Percentiles rank a stretch among this genome's conserved stretches.
These are phyloP conservation scores for Melanotaenia nigrans DNA, from an alignment of 2,797 vertebrate species.

Conservation along the genomic window DNA sequence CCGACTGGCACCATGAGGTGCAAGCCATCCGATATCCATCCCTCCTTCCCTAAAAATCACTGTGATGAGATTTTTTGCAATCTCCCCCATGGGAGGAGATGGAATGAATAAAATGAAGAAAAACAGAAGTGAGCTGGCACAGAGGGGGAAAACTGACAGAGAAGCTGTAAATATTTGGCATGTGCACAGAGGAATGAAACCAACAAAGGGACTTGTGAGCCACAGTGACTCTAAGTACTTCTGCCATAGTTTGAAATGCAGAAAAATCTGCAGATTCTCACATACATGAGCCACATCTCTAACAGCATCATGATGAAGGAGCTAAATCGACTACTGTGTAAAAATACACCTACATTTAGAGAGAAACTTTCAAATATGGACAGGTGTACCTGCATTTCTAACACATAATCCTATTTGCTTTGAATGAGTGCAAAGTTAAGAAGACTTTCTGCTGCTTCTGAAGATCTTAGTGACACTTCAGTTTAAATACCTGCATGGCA, in stretches of 20 bases:
- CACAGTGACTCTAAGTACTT: constrained; percentile 7
- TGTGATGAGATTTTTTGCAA: constrained; percentile 87
- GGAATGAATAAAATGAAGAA: constrained; percentile 18
- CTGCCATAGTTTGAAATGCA: constrained; percentile 10
- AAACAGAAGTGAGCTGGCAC: constrained; percentile 21
- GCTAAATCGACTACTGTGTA: constrained; percentile 1
- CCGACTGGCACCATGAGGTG: constrained; percentile 85
- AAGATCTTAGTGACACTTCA: neutral
- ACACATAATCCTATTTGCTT: constrained; percentile 13
- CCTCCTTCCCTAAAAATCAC: constrained; percentile 76
- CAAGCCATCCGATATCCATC: constrained; percentile 82
- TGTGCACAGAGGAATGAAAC: constrained; percentile 10
- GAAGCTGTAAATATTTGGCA: constrained; percentile 39
- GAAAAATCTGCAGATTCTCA: neutral
- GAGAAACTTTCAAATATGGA: constrained; percentile 4
- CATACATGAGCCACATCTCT: neutral
- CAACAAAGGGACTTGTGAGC: constrained; percentile 35
- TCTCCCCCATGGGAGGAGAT: constrained; percentile 83
- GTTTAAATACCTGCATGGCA: neutral
- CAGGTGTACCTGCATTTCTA: neutral
- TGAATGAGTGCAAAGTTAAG: constrained; percentile 9
- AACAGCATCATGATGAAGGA: constrained; percentile 1
- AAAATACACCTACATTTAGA: neutral
- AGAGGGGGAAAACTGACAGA: constrained; percentile 10
- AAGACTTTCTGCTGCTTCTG: neutral